A percentile compares a stretch with the other conserved stretches of the same genome.
These are phyloP conservation scores for Torymus aiolomorphi DNA, from an alignment of 2,888 invertebrate species.

Conservation along the genomic window DNA sequence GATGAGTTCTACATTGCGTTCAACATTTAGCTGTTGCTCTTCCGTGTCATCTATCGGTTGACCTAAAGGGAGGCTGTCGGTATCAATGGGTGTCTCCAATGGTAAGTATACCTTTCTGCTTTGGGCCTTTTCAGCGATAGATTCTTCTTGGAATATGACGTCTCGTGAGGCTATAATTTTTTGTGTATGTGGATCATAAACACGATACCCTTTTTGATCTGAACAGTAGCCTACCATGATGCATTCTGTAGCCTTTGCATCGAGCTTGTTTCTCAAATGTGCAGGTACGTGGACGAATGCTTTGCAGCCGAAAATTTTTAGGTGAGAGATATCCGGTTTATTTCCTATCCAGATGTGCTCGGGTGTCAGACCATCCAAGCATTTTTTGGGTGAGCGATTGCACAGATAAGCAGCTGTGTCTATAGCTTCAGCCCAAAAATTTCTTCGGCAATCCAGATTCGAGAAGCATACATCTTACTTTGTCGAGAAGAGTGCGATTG, in stretches of 20 bases:
- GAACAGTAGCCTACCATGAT: not conserved
- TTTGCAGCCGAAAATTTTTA: conserved; percentile 1
- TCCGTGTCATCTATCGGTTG: too few species aligned
- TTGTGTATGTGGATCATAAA: not conserved
- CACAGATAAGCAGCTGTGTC: too few species aligned
- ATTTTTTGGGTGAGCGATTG: too few species aligned
- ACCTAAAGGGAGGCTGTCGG: too few species aligned
- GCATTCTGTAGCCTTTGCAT: not conserved
- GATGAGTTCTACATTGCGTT: not conserved
- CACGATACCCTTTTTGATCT: not conserved
- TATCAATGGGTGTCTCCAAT: not conserved
- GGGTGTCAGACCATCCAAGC: too few species aligned
- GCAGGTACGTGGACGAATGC: not conserved
- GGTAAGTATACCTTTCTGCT: not conserved
- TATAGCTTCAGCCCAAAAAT: too few species aligned
- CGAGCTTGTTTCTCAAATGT: not conserved
- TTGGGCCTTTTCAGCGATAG: not conserved
- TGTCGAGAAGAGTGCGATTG: too few species aligned
- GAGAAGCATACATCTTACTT: too few species aligned
- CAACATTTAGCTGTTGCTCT: not conserved
- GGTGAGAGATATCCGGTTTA: too few species aligned
- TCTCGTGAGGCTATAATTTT: not conserved
- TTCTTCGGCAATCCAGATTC: too few species aligned
- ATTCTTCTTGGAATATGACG: not conserved
- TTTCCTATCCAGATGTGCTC: too few species aligned